Conservation (phyloP, 2,797 vertebrate species). For the Percopsis omiscomaycus region DNA sequence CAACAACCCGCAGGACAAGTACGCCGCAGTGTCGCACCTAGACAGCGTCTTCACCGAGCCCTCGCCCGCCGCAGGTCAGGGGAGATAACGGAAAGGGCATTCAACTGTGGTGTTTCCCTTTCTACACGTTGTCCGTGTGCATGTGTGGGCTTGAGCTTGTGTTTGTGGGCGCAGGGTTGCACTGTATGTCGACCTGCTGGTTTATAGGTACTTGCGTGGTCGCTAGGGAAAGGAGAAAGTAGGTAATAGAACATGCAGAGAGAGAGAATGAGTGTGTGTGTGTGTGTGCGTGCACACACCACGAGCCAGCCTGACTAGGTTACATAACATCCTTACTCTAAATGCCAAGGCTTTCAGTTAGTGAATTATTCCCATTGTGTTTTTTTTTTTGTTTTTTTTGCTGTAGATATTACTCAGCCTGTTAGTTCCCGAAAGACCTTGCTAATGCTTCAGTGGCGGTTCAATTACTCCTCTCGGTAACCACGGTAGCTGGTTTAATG, state of each 20-base stretch:
- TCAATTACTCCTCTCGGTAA: slow-evolving; percentile 20
- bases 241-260: background rate
- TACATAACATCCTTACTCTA: slow-evolving; percentile 61
- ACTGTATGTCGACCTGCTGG: background rate
- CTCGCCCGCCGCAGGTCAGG: slow-evolving; percentile 64
- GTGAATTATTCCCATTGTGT: slow-evolving; percentile 62
- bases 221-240: background rate
- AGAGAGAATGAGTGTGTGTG: background rate
- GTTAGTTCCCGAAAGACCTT: slow-evolving; percentile 14
- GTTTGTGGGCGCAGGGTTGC: background rate
- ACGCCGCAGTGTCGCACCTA: slow-evolving; percentile 78
- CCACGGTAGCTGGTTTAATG: slow-evolving; percentile 6
- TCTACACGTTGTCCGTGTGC: background rate
- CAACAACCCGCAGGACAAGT: slow-evolving; percentile 67
- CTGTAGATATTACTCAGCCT: slow-evolving; percentile 21
- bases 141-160: background rate
- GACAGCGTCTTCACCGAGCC: slow-evolving; percentile 73
- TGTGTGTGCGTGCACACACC: slow-evolving; percentile 14
- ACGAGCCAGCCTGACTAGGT: slow-evolving; percentile 40
- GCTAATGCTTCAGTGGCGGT: slow-evolving; percentile 25
- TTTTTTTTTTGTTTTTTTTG: slow-evolving; percentile 51
- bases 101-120: background rate
- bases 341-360: slow-evolving; percentile 60
- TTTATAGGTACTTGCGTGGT: background rate
- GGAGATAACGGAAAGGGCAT: background rate